Evolutionary conservation across 2,113 vertebrate genomes (phyloP).

Genomic region (Odontesthes bonariensis): DNA sequence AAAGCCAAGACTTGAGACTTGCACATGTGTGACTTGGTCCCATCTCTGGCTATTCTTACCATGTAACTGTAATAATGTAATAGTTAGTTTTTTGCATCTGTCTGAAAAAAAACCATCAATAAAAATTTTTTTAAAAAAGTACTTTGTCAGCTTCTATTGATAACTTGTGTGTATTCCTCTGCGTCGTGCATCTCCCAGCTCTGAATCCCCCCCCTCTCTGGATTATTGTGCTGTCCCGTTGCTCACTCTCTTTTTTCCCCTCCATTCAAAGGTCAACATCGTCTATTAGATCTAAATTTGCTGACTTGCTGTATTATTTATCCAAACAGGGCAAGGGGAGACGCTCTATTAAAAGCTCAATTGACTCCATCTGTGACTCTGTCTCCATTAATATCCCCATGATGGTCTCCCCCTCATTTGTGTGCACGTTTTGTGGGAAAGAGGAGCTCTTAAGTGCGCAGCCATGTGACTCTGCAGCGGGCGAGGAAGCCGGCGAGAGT

Average conservation of each 20-base stretch:
- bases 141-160: conserved; percentile 66
- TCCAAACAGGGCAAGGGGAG: conserved; percentile 53
- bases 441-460: conserved; percentile 21
- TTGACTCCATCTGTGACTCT: conserved; percentile 64
- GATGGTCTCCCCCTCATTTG: conserved; percentile 21
- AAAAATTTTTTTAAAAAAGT: too few relatives aligned
- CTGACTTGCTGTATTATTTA: conserved; percentile 78
- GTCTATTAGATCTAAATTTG: conserved; percentile 73
- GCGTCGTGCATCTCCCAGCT: conserved; percentile 12
- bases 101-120: too few relatives aligned
- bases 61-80: too few relatives aligned
- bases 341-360: conserved; percentile 74
- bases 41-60: too few relatives aligned
- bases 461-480: conserved; percentile 24
- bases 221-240: too few relatives aligned
- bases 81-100: too few relatives aligned
- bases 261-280: conserved; percentile 74
- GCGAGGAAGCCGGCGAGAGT: conserved; percentile 15
- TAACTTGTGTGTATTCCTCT: conserved; percentile 43
- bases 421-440: conserved; percentile 33
- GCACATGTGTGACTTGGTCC: too few relatives aligned
- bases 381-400: conserved; percentile 63
- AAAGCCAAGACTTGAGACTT: too few relatives aligned
- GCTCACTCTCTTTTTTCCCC: conserved; percentile 9
- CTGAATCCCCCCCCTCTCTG: not conserved